Conservation (phyloP, 2,888 invertebrate species). For the Lycaena phlaeas region DNA sequence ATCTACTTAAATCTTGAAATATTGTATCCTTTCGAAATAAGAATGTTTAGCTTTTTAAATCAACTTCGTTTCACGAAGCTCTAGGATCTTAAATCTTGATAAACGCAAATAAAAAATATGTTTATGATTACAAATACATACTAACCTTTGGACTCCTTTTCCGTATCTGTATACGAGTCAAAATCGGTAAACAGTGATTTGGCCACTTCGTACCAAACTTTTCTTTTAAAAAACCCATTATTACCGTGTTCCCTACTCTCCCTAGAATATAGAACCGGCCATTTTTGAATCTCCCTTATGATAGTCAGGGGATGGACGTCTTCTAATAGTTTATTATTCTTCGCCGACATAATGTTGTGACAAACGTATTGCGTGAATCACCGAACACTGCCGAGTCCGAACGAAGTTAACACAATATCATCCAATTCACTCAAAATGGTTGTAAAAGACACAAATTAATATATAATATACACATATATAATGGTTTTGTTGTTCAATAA, state of each 20-base stretch:
- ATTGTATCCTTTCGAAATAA: no score
- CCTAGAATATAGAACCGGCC: slow-evolving; percentile 31
- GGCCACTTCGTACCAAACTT: slow-evolving; percentile 33
- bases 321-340: slow-evolving; percentile 28
- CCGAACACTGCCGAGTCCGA: background rate
- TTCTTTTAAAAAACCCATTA: slow-evolving; percentile 24
- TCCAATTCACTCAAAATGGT: background rate
- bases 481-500: no score
- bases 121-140: no score
- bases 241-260: slow-evolving; percentile 27
- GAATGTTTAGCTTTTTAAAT: no score
- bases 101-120: no score
- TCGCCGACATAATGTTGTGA: slow-evolving; percentile 9
- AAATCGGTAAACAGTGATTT: slow-evolving; percentile 27
- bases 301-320: slow-evolving; percentile 33
- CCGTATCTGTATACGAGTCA: slow-evolving; percentile 20
- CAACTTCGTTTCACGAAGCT: no score
- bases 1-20: no score
- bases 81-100: no score
- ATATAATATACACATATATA: no score
- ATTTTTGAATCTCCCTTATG: slow-evolving; percentile 34
- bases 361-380: background rate
- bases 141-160: slow-evolving; percentile 25
- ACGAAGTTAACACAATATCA: no score
- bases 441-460: background rate